Evolutionary conservation across 1,140 invertebrate genomes (phyloP).

Genomic region (Sarcophaga peregrina): DNA sequence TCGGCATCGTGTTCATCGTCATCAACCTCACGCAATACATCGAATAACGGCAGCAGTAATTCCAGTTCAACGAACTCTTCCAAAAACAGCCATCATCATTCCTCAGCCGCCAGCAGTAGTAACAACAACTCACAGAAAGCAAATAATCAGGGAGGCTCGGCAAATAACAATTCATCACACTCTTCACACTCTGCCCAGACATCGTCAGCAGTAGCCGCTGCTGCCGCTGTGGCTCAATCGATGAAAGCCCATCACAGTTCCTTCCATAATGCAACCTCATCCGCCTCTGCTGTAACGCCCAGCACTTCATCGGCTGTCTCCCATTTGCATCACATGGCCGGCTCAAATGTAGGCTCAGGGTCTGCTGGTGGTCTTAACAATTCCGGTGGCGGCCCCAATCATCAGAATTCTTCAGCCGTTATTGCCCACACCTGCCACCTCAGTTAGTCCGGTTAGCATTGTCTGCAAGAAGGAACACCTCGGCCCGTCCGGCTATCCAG

Average conservation of each 20-base stretch:
- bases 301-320: slow-evolving; percentile 48
- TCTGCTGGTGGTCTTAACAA: slow-evolving; percentile 51
- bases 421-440: slow-evolving; percentile 71
- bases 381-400: slow-evolving; percentile 51
- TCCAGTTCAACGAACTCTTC: slow-evolving; percentile 48
- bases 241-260: slow-evolving; percentile 65
- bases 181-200: slow-evolving; percentile 44
- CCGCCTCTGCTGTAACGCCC: slow-evolving; percentile 48
- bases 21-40: slow-evolving; percentile 52
- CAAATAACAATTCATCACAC: slow-evolving; percentile 46
- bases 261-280: slow-evolving; percentile 56
- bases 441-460: slow-evolving; percentile 74
- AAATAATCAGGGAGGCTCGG: slow-evolving; percentile 47
- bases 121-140: slow-evolving; percentile 42
- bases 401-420: slow-evolving; percentile 69
- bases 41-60: slow-evolving; percentile 51
- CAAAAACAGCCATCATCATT: slow-evolving; percentile 40
- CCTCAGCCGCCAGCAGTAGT: slow-evolving; percentile 43
- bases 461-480: slow-evolving; percentile 72
- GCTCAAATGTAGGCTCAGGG: slow-evolving; percentile 47
- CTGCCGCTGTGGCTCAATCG: slow-evolving; percentile 59
- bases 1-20: slow-evolving; percentile 66
- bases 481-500: slow-evolving; percentile 45
- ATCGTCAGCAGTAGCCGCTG: slow-evolving; percentile 55
- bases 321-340: slow-evolving; percentile 53